phyloP scores from a whole-genome alignment of 2,113 vertebrate genomes.

The Piprites chloris region DNA sequence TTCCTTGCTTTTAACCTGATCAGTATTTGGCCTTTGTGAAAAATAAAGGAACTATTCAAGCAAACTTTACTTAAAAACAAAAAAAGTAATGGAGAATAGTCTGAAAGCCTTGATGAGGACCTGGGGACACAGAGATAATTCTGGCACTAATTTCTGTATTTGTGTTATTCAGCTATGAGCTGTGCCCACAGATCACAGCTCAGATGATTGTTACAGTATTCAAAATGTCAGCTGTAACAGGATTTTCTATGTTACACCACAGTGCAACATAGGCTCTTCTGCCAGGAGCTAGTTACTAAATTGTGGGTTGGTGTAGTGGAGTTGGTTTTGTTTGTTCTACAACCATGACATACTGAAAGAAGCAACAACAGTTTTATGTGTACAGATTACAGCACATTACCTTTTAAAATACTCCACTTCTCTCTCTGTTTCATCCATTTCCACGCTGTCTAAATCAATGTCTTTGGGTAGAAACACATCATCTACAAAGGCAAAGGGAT shows the following conservation, averaged over 20 bases:
- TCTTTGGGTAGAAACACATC: conserved; percentile 99
- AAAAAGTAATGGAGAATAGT: neutral
- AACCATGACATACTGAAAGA: neutral
- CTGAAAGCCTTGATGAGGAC: neutral
- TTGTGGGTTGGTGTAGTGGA: neutral
- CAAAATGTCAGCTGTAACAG: neutral
- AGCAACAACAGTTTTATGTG: neutral
- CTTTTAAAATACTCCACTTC: conserved; percentile 99
- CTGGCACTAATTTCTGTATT: neutral
- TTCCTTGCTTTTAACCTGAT: neutral
- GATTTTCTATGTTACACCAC: neutral
- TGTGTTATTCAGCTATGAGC: neutral
- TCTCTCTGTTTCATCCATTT: conserved; percentile 97
- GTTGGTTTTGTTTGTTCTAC: neutral
- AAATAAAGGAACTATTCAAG: neutral
- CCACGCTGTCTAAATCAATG: conserved; percentile 95
- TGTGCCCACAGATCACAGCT: neutral
- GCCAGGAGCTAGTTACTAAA: neutral
- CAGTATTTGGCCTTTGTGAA: neutral
- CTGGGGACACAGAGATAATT: neutral
- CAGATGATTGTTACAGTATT: neutral
- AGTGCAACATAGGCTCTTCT: neutral
- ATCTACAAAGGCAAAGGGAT: conserved; percentile 75
- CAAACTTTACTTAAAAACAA: neutral
- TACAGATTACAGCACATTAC: conserved; percentile 58